These are phyloP conservation scores for Smittia sp. DNA, from an alignment of 2,888 invertebrate genomes.

Conservation along the genomic window DNA sequence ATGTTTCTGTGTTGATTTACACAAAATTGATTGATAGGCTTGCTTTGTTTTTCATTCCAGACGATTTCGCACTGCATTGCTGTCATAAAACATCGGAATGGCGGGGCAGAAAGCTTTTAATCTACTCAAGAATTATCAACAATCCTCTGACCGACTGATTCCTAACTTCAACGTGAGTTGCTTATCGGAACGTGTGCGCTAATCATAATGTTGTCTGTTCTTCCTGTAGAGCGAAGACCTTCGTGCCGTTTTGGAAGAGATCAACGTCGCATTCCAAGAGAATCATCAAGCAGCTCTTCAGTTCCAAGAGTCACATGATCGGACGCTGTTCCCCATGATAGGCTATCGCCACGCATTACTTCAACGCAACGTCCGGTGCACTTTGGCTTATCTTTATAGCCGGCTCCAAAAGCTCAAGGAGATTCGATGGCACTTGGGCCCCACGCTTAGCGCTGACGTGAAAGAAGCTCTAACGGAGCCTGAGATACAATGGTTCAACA, in stretches of 20 bases:
- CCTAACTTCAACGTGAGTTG: slow-evolving; percentile 40
- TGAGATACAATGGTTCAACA: slow-evolving; percentile 84
- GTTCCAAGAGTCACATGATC: slow-evolving; percentile 58
- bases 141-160: slow-evolving; percentile 37
- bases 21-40: too few relatives aligned
- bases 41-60: too few relatives aligned
- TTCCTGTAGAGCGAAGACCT: slow-evolving; percentile 72
- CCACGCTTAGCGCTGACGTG: slow-evolving; percentile 82
- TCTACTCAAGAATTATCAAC: slow-evolving; percentile 30
- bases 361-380: slow-evolving; percentile 84
- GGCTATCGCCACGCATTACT: slow-evolving; percentile 82
- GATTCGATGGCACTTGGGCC: slow-evolving; percentile 95
- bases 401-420: slow-evolving; percentile 76
- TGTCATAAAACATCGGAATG: neutral
- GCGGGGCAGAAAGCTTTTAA: slow-evolving; percentile 35
- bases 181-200: slow-evolving; percentile 44
- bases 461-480: slow-evolving; percentile 73
- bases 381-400: slow-evolving; percentile 79
- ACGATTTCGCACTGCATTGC: too few relatives aligned
- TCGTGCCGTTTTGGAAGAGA: slow-evolving; percentile 82
- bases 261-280: slow-evolving; percentile 75
- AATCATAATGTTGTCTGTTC: neutral
- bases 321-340: slow-evolving; percentile 68
- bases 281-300: slow-evolving; percentile 73
- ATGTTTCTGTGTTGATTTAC: too few relatives aligned